A percentile compares a stretch with the other conserved stretches of the same genome.
phyloP scores from a whole-genome alignment of 2,113 vertebrate species.

The Triplophysa dalaica region DNA sequence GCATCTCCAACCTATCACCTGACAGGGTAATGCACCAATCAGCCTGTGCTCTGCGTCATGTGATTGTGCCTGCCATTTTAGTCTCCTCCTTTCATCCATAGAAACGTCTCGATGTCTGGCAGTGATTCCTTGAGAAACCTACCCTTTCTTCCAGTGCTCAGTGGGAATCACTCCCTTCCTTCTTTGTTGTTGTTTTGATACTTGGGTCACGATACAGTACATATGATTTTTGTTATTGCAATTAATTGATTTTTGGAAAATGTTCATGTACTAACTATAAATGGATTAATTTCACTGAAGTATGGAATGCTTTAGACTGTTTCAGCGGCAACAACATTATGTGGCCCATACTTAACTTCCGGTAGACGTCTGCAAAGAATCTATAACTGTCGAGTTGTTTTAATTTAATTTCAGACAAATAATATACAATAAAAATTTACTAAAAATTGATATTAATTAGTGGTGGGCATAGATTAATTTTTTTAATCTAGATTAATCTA shows the following conservation, averaged over 20 bases:
- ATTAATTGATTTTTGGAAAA: no score
- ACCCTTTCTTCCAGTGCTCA: slow-evolving; percentile 49
- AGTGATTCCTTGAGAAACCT: slow-evolving; percentile 35
- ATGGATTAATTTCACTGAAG: neutral
- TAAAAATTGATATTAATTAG: no score
- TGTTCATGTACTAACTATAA: neutral
- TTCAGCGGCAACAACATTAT: no score
- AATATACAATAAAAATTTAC: no score
- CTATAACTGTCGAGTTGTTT: no score
- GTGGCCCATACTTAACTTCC: no score
- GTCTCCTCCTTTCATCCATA: slow-evolving; percentile 54
- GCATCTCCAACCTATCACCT: slow-evolving; percentile 74
- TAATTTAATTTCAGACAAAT: no score
- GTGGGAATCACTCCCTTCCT: neutral
- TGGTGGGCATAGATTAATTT: no score
- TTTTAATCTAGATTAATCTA: no score
- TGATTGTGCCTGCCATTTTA: slow-evolving; percentile 56
- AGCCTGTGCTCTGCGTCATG: slow-evolving; percentile 66
- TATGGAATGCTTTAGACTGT: neutral
- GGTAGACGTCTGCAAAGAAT: no score
- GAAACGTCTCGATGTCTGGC: slow-evolving; percentile 42
- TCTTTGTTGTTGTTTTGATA: neutral
- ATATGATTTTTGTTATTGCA: neutral
- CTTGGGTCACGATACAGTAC: slow-evolving; percentile 1
- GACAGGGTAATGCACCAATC: slow-evolving; percentile 73